Conservation (phyloP, 2,888 invertebrate genomes). For the Tetragonula carbonaria region DNA sequence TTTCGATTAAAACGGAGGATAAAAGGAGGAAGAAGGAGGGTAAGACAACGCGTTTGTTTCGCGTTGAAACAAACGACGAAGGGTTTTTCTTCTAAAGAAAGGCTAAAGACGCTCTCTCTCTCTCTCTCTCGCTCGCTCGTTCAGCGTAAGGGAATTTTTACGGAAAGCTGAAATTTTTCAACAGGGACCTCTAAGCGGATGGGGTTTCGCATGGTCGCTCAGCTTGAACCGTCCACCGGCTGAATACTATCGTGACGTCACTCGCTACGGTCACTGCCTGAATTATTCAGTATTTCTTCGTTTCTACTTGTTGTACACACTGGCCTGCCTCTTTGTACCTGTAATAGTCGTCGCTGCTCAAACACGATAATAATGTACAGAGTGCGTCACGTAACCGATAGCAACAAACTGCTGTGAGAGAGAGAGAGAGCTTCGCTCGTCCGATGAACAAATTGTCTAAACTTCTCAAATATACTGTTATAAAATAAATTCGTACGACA, state of each 20-base stretch:
- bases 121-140: constrained; percentile 1
- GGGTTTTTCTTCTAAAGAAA: no score
- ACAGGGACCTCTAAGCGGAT: constrained; percentile 74
- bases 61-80: neutral
- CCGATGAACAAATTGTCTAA: no score
- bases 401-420: no score
- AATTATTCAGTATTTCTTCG: constrained; percentile 78
- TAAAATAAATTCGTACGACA: no score
- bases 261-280: constrained; percentile 81
- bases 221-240: constrained; percentile 81
- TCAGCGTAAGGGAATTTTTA: constrained; percentile 52
- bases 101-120: no score
- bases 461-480: no score
- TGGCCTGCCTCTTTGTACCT: constrained; percentile 40
- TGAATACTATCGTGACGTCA: constrained; percentile 81
- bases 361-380: neutral
- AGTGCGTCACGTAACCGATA: neutral
- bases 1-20: constrained; percentile 10
- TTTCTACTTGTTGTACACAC: constrained; percentile 63
- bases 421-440: no score
- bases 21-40: constrained; percentile 3
- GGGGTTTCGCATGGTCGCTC: constrained; percentile 83
- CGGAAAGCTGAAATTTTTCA: constrained; percentile 71
- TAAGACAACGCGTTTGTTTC: neutral
- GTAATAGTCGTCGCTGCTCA: constrained; percentile 37